Base-by-base conservation (phyloP, 2,888 invertebrate species). In the Vesta saturnalis region DNA sequence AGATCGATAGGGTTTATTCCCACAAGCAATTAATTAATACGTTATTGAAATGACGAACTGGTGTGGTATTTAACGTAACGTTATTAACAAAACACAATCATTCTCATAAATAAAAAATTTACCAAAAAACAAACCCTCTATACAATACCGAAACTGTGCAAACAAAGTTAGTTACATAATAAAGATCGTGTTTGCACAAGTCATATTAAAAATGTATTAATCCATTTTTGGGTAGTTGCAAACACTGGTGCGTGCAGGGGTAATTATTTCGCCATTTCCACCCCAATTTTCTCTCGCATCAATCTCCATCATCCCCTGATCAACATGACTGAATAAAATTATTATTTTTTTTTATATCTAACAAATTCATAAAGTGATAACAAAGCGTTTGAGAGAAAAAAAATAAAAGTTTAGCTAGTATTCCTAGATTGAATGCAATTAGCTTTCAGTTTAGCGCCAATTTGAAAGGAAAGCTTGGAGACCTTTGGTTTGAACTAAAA, bases 231-330 rank as follows among this genome's bases (percentile, higher is more conserved):
- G 79, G 76, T 76, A 75, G 73, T 76, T 72, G 81, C 80, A 81
- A 81, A 81, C 82, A 80, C 67, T 73, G 76, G 77, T 77, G 79
- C 80, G 79, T 78, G 79, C 75, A 70, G 72, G 79, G 79, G 83
- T 82, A 84, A 84, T 84, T 84, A 84, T 84, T 84, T 83, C 76
- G 74, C 81, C 80, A 84, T 84, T 84, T 83, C 83, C 78, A 80
- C 83, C 82, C 83, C 81, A 78, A 72, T 67, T 65, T 67, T 63
- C 67, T 46, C 58, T 68, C 62, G 58, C 76, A 84, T 84, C 84
- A 83, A 83, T 84, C 84, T 82, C 83, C 81, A 84, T 84, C 83
- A 83, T 83, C 83, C 80, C 79, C 79, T 79, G 81, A 83, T 82
- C 82, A 83, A 67, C 70, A 67, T 66, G 67, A 63, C 70, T 67